Evolutionary conservation across 2,888 invertebrate genomes (phyloP), one percentile per base, ranked within the genome.

Genomic region (Leptopilina syphax): DNA sequence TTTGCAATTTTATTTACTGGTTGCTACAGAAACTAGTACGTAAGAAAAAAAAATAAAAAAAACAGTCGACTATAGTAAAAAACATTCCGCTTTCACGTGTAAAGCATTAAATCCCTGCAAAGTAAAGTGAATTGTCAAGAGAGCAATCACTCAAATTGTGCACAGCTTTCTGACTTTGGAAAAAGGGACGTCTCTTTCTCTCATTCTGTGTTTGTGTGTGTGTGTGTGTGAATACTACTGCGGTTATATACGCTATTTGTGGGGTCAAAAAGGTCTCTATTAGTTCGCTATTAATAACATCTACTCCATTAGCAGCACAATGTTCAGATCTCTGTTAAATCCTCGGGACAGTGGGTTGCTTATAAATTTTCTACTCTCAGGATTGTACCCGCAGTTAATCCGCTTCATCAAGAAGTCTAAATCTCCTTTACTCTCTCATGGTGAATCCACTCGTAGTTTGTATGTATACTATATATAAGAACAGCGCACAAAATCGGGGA

Each of bases 321-420:
- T 73, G 41, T 54, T 73, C 41, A 34, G 9, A 73, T 34, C 57
- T 57, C 57, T 73, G 57, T 73, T 57, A 73, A 57, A n/a, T 73
- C 73, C 73, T 34, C 54, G 10, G 73, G 34, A 73, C 57, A 73
- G 73, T 73, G 57, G 73, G 41, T 34, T 34, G 73, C 34, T 73
- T 73, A 73, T 57, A 73, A 57, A 73, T 73, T 34, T 34, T 10
- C 57, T 73, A 44, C 73, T 73, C 50, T 50, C 50, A 3, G 73
- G 13, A 73, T 73, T 34, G 73, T 54, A n/a, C n/a, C 13, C 13
- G 50, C 13, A 73, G 13, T 73, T 73, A 57, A 73, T 73, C 73
- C 73, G 73, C 73, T 73, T 57, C 73, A 73, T 73, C 73, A 73
- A 73, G 73, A 73, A 73, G n/a, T 73, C 57, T 73, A 73, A 73